Conservation (phyloP, 30 jellyfish, hydroid and myxozoan genomes). For the Clytia hemisphaerica region DNA sequence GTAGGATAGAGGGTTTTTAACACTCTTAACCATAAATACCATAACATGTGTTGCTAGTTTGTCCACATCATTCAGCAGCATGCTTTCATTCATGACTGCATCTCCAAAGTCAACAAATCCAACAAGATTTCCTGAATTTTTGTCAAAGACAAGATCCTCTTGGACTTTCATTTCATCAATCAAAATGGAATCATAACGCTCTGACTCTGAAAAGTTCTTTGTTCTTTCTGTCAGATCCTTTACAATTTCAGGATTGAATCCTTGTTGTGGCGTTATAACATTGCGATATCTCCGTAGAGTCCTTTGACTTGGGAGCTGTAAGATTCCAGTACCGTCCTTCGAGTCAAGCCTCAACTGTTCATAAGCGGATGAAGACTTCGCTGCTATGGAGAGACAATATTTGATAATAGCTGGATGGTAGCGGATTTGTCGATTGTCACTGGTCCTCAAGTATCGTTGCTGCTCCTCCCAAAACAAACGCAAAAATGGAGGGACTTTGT, state of each 20-base stretch:
- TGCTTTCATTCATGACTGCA: slow-evolving; percentile 19
- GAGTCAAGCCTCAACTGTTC: slow-evolving; percentile 31
- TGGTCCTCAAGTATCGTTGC: neutral
- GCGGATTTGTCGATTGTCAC: neutral
- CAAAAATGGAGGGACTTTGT: no score
- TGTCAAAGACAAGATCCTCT: slow-evolving; percentile 26
- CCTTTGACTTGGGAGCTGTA: slow-evolving; percentile 30
- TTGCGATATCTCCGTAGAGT: slow-evolving; percentile 13
- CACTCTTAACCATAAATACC: no score
- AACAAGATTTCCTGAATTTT: slow-evolving; percentile 29
- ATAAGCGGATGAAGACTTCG: no score
- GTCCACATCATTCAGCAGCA: slow-evolving; percentile 2
- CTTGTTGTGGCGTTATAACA: slow-evolving; percentile 15
- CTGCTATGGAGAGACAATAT: slow-evolving; percentile 36
- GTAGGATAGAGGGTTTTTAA: no score
- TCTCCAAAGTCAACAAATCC: slow-evolving; percentile 37
- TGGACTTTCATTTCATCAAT: slow-evolving; percentile 34
- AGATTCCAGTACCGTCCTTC: slow-evolving; percentile 30
- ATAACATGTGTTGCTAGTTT: no score
- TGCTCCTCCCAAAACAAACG: no score
- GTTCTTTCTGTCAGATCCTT: neutral
- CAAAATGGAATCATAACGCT: slow-evolving; percentile 15
- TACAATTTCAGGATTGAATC: slow-evolving; percentile 24
- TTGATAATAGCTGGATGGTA: slow-evolving; percentile 41
- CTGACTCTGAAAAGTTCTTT: neutral